A percentile compares a stretch with the other conserved stretches of the same genome.
Evolutionary conservation across 1,140 invertebrate species (phyloP).

Genomic region (Drosophila sturtevanti): DNA sequence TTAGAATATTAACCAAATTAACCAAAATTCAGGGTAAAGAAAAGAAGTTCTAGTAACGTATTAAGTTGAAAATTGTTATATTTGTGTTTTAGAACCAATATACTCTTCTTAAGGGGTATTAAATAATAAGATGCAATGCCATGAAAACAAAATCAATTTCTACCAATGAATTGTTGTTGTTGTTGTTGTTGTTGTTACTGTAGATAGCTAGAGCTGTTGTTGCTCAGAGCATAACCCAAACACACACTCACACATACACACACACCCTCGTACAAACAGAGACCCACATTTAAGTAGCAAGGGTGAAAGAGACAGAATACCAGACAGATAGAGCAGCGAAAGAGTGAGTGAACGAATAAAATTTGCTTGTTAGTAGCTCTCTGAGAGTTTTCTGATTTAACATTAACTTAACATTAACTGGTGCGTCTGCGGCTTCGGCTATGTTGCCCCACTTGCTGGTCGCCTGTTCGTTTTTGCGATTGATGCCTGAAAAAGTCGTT

Average conservation of each 20-base stretch:
- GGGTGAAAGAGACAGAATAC: constrained; percentile 11
- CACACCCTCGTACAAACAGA: not conserved
- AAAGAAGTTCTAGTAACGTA: no score
- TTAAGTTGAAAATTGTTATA: no score
- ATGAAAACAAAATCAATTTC: constrained; percentile 40
- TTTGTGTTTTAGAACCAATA: not conserved
- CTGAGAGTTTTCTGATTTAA: constrained; percentile 24
- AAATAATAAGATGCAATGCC: constrained; percentile 47
- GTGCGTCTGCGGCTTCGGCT: constrained; percentile 20
- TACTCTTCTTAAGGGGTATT: not conserved
- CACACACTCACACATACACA: not conserved
- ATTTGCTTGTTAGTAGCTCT: not conserved
- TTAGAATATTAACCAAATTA: no score
- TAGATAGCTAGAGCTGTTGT: not conserved
- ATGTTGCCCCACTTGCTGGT: constrained; percentile 43
- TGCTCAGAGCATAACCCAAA: constrained; percentile 24
- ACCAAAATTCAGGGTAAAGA: no score
- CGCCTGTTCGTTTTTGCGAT: constrained; percentile 82
- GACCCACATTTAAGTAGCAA: not conserved
- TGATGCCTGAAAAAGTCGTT: constrained; percentile 73
- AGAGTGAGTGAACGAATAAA: not conserved
- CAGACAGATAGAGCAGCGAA: constrained; percentile 1
- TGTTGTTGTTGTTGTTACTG: constrained; percentile 17
- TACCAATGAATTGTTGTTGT: constrained; percentile 10
- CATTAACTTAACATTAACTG: constrained; percentile 19